Evolutionary conservation across 2,888 invertebrate genomes (phyloP).

Genomic region (Siphonodentalium dalli): DNA sequence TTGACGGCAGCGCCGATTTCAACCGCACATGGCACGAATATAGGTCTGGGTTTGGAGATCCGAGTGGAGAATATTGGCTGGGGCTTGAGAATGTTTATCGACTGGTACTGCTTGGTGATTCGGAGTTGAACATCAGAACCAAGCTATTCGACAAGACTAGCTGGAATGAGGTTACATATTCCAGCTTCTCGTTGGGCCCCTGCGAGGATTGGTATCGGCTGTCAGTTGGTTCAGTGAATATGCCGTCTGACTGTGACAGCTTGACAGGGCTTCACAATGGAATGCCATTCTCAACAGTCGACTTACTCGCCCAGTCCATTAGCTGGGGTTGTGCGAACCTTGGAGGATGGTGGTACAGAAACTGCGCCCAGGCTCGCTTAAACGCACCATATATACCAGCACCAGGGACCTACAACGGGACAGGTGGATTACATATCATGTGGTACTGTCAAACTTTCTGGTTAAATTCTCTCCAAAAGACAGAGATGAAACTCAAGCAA

Average conservation of each 20-base stretch:
- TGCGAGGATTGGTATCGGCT: background rate
- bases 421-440: too few relatives aligned
- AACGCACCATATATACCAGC: slow-evolving; percentile 9
- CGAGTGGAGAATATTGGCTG: background rate
- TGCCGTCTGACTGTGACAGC: slow-evolving; percentile 1
- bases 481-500: too few relatives aligned
- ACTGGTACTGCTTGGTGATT: background rate
- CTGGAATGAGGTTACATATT: background rate
- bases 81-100: background rate
- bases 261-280: background rate
- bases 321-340: background rate
- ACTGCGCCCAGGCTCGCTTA: background rate
- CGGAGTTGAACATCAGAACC: background rate
- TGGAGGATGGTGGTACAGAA: slow-evolving; percentile 5
- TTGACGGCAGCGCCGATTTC: slow-evolving; percentile 4
- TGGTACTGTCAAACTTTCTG: too few relatives aligned
- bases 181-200: background rate
- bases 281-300: background rate
- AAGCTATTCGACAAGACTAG: background rate
- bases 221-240: background rate
- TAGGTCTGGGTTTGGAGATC: background rate
- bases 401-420: too few relatives aligned
- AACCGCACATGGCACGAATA: slow-evolving; percentile 2
- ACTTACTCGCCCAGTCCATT: too few relatives aligned
- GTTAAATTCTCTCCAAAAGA: too few relatives aligned